These are phyloP conservation scores for Thomomys bottae DNA, from an alignment of 2,113 vertebrate genomes.

Conservation along the genomic window DNA sequence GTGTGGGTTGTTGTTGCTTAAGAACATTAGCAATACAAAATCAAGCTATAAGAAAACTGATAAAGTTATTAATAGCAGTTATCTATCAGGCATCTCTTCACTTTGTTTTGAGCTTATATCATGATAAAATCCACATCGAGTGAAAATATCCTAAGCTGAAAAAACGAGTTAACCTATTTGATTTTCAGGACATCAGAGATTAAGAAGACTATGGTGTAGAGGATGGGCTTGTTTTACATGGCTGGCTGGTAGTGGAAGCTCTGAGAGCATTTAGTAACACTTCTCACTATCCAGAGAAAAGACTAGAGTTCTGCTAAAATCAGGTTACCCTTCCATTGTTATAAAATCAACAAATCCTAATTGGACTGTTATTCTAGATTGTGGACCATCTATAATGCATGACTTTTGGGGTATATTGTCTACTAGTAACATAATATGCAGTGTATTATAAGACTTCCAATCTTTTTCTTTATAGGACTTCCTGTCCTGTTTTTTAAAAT, in stretches of 20 bases:
- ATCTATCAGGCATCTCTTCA: neutral
- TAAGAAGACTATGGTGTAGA: neutral
- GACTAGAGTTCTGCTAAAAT: neutral
- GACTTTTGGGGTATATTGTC: neutral
- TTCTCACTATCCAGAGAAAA: neutral
- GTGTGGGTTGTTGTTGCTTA: neutral
- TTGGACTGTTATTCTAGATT: neutral
- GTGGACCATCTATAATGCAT: neutral
- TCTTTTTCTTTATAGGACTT: neutral
- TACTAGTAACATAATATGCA: too few relatives aligned
- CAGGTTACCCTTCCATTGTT: neutral
- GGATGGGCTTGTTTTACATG: too few relatives aligned
- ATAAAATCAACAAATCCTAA: neutral
- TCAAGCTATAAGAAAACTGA: conserved; percentile 18
- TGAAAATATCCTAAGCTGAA: neutral
- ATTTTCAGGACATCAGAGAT: neutral
- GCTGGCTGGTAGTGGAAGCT: neutral
- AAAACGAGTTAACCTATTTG: neutral
- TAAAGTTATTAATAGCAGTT: neutral
- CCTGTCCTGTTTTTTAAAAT: neutral
- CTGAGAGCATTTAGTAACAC: neutral
- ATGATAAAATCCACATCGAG: too few relatives aligned
- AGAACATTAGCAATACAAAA: neutral
- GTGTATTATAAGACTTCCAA: too few relatives aligned
- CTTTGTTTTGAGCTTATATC: neutral